phyloP scores from a whole-genome alignment of 35 echinoderm and acorn worm species.

The Diadema setosum region DNA sequence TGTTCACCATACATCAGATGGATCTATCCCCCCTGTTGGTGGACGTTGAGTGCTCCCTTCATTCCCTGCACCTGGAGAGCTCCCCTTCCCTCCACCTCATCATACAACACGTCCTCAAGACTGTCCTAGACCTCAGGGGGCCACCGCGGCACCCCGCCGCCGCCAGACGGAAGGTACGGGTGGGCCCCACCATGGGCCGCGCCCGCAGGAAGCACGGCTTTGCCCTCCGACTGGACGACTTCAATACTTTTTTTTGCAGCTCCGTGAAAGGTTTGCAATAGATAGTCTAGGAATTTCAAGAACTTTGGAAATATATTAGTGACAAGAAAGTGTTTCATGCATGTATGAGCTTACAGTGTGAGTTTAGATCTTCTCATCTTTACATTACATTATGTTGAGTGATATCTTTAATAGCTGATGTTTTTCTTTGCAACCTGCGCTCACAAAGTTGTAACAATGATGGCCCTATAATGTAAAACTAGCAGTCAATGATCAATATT shows the following conservation, averaged over 20 bases:
- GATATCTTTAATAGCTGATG: too few species aligned
- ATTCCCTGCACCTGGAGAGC: slow-evolving; percentile 78
- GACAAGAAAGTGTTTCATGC: too few species aligned
- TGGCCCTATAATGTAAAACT: too few species aligned
- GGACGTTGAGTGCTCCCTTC: slow-evolving; percentile 42
- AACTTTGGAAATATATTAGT: too few species aligned
- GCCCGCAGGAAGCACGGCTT: background rate
- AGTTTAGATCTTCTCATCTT: too few species aligned
- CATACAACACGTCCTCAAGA: slow-evolving; percentile 46
- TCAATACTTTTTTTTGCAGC: slow-evolving; percentile 63
- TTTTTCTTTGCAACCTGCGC: too few species aligned
- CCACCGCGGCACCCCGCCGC: background rate
- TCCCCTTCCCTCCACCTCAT: slow-evolving; percentile 56
- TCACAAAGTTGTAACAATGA: too few species aligned
- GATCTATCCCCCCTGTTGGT: slow-evolving; percentile 37
- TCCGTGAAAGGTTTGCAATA: slow-evolving; percentile 65
- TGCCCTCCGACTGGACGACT: slow-evolving; percentile 56
- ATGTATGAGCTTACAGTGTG: too few species aligned
- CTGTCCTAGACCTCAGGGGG: background rate
- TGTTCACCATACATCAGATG: background rate
- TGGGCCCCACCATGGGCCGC: background rate
- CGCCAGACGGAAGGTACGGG: background rate
- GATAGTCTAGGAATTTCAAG: too few species aligned
- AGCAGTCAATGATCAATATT: too few species aligned
- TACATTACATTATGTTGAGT: too few species aligned